Percentiles rank a stretch among this genome's conserved stretches.
phyloP scores from a whole-genome alignment of 2,888 invertebrate genomes.

The Crossocerus cetratus region DNA sequence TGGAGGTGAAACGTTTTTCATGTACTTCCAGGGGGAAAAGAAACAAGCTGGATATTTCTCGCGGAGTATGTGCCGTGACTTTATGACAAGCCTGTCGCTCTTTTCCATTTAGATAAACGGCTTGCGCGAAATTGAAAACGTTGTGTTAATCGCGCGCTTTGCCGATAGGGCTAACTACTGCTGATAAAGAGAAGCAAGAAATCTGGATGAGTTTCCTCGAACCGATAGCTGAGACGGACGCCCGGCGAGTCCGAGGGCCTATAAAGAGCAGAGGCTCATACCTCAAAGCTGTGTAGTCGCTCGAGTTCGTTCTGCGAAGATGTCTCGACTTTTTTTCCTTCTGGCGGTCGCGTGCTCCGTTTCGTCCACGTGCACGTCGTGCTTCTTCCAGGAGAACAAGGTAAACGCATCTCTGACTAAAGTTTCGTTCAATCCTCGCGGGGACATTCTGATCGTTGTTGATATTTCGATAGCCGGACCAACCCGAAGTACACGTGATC shows the following conservation, averaged over 20 bases:
- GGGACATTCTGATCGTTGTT: conserved; percentile 61
- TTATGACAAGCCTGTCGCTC: conserved; percentile 51
- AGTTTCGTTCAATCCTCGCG: conserved; percentile 40
- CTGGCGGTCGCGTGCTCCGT: conserved; percentile 44
- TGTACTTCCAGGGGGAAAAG: no score
- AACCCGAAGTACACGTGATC: conserved; percentile 59
- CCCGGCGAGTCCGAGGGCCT: conserved; percentile 1
- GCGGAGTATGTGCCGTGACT: no score
- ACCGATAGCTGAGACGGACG: no score
- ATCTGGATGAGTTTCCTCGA: no score
- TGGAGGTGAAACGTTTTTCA: no score
- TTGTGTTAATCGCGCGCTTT: conserved; percentile 4
- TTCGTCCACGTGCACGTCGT: conserved; percentile 32
- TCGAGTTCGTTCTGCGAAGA: conserved; percentile 19
- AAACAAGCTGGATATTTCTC: no score
- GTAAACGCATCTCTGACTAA: conserved; percentile 50
- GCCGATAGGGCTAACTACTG: background rate
- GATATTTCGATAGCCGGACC: conserved; percentile 59
- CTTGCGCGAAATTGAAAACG: conserved; percentile 26
- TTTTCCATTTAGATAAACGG: conserved; percentile 66
- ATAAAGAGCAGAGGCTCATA: conserved; percentile 1
- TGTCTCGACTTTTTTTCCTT: conserved; percentile 40
- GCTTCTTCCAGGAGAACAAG: conserved; percentile 56
- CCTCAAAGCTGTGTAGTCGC: no score
- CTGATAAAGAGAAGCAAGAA: no score